Conservation (phyloP, 2,888 invertebrate species). For the Eubasilissa splendida region DNA sequence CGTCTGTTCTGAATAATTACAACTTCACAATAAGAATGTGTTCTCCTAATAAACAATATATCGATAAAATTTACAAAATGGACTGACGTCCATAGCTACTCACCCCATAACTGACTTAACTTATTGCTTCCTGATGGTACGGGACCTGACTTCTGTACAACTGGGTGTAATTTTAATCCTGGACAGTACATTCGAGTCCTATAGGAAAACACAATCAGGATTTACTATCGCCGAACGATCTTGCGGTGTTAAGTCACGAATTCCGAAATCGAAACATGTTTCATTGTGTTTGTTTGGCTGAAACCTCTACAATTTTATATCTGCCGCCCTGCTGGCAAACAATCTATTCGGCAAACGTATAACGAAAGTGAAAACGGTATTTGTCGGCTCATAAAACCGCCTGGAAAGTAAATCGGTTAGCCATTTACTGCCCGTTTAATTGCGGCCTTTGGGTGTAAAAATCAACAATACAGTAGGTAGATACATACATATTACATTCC, state of each 20-base stretch:
- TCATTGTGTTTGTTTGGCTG: slow-evolving; percentile 13
- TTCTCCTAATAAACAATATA: no score
- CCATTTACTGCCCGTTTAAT: slow-evolving; percentile 46
- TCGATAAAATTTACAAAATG: no score
- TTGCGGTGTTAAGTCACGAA: background rate
- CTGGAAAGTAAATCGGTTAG: slow-evolving; percentile 45
- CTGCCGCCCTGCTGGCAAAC: slow-evolving; percentile 6
- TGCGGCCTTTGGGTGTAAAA: slow-evolving; percentile 48
- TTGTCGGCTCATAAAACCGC: slow-evolving; percentile 40
- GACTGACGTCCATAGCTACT: no score
- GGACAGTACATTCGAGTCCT: no score
- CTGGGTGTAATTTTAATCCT: no score
- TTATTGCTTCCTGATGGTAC: no score
- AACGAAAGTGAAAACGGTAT: slow-evolving; percentile 31
- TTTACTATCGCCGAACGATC: no score
- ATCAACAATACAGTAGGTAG: slow-evolving; percentile 41
- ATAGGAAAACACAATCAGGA: no score
- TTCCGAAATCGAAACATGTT: slow-evolving; percentile 6
- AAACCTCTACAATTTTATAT: slow-evolving; percentile 25
- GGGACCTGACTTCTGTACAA: no score
- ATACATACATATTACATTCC: slow-evolving; percentile 27
- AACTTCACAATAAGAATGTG: no score
- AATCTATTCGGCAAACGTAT: slow-evolving; percentile 34
- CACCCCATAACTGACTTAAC: no score
- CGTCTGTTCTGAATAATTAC: no score